Evolutionary conservation across 2,113 vertebrate genomes (phyloP), one percentile per base, ranked within the genome.

Genomic region (Microcebus tavaratra): DNA sequence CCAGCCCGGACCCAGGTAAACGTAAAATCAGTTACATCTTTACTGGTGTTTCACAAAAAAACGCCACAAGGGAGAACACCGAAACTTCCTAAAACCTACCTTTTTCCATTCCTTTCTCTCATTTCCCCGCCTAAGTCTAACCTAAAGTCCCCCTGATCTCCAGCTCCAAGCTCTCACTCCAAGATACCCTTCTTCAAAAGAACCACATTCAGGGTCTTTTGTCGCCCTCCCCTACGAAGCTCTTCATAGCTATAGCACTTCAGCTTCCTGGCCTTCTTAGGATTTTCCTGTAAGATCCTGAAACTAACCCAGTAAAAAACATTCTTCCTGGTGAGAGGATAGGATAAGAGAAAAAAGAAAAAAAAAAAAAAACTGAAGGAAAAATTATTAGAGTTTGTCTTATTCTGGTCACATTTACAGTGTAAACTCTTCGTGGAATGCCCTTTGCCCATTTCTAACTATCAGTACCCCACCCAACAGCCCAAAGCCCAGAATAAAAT

Each of bases 291-390:
- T 21, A 57, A 57, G 55, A 55, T 85, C 50, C 63, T 59, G 39
- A 39, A 81, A 36, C 39, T 91, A 55, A 94, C n/a, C 17, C 21
- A 93, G 55, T 23, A 95, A 86, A 55, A 87, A 82, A 91, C 21
- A 12, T 65, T 68, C 15, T 57, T 78, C 31, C 50, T 80, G 17
- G 15, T 25, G 85, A 80, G 55, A 91, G 75, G 75, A 42, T 25
- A 92, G 2, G 9, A 9, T 50, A 67, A 75, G 5, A 1, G 55
- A 29, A 17, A 36, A 55, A 34, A 48, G n/a, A n/a, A n/a, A n/a
- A n/a, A 45, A 7, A 53, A 20, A 4, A 8, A 8, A 53, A 21
- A 6, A 65, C 36, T 36, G 34, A 5, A 25, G 68, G 63, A 59
- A 67, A 73, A 55, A 42, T 45, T 59, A 36, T 21, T 59, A 17